Conservation (phyloP, 2,888 invertebrate species). For the Synanthedon myopaeformis region DNA sequence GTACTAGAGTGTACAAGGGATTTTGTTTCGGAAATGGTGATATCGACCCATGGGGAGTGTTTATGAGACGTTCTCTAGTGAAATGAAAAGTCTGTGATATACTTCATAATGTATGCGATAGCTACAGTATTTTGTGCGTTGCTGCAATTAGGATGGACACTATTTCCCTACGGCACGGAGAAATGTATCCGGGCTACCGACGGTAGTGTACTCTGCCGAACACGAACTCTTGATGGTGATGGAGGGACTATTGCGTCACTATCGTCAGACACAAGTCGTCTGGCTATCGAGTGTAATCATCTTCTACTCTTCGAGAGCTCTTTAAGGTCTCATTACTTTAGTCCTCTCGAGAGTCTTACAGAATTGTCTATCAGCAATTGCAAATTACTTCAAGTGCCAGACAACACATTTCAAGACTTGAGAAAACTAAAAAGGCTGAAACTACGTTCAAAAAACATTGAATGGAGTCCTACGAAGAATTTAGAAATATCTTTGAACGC, state of each 20-base stretch:
- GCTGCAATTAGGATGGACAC: conserved; percentile 67
- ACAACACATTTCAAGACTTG: conserved; percentile 83
- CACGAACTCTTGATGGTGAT: conserved; percentile 78
- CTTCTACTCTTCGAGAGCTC: conserved; percentile 83
- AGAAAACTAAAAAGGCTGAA: conserved; percentile 82
- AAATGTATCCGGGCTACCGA: conserved; percentile 60
- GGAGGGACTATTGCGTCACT: conserved; percentile 74
- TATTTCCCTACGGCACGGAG: conserved; percentile 65
- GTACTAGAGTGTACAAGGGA: conserved; percentile 52
- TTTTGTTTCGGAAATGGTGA: conserved; percentile 70
- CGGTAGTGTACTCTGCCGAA: conserved; percentile 74
- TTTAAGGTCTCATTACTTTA: conserved; percentile 78
- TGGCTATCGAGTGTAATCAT: conserved; percentile 83
- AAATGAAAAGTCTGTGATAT: conserved; percentile 65
- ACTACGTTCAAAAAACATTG: conserved; percentile 82
- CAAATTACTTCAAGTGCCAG: conserved; percentile 81
- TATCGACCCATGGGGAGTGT: conserved; percentile 69
- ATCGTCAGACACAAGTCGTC: conserved; percentile 76
- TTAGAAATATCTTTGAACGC: conserved; percentile 80
- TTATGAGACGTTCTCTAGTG: conserved; percentile 66
- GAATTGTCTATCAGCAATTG: conserved; percentile 83
- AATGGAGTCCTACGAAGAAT: conserved; percentile 81
- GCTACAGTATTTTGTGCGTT: conserved; percentile 62
- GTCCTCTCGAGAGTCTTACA: conserved; percentile 78
- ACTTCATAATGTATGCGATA: conserved; percentile 48